phyloP scores from a whole-genome alignment of 1,140 invertebrate species.

The Platorchestia sp. region DNA sequence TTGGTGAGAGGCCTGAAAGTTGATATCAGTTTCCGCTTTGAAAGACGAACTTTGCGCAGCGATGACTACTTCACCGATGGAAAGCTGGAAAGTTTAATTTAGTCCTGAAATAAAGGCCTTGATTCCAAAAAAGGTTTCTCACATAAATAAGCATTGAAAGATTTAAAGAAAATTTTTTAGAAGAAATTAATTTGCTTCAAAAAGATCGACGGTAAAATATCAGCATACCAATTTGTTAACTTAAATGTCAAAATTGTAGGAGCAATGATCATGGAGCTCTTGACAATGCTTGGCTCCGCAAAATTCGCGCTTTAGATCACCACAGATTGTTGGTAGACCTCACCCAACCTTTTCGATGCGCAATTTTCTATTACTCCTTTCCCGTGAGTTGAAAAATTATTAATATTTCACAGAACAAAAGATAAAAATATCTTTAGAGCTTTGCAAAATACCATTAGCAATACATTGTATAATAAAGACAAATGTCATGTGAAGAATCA shows the following conservation, averaged over 20 bases:
- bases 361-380: background rate
- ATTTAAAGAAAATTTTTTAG: background rate
- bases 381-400: background rate
- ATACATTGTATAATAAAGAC: background rate
- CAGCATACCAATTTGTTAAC: background rate
- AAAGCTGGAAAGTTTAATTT: background rate
- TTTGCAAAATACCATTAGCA: background rate
- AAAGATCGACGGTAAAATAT: background rate
- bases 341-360: background rate
- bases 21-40: background rate
- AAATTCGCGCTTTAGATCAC: too few relatives aligned
- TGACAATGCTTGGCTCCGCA: too few relatives aligned
- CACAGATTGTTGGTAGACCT: too few relatives aligned
- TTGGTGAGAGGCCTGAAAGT: background rate
- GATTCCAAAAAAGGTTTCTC: background rate
- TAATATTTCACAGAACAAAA: background rate
- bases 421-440: background rate
- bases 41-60: background rate
- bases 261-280: too few relatives aligned
- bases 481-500: background rate
- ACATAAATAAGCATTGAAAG: background rate
- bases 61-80: background rate
- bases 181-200: background rate
- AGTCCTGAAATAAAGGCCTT: background rate
- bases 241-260: background rate